A percentile compares a stretch with the other conserved stretches of the same genome.
phyloP scores from a whole-genome alignment of 2,113 vertebrate species.

The Corythornis vintsioides region DNA sequence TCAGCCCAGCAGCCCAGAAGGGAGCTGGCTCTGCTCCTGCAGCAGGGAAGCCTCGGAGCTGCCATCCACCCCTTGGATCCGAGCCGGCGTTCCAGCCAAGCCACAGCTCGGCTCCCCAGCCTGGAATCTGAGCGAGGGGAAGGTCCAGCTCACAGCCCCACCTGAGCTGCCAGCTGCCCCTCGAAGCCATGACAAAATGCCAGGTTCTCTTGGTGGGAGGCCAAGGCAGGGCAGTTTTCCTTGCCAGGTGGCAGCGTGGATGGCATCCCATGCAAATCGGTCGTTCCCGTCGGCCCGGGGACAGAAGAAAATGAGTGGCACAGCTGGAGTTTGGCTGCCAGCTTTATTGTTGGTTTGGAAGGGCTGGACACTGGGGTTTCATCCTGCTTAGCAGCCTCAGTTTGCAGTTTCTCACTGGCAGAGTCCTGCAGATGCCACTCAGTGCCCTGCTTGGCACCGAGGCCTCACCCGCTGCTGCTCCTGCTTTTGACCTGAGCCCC shows the following conservation, averaged over 20 bases:
- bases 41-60: neutral
- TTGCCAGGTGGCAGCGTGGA: constrained; percentile 13
- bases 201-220: constrained; percentile 26
- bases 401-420: neutral
- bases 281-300: neutral
- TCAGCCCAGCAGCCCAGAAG: constrained; percentile 59
- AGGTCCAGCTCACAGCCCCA: neutral
- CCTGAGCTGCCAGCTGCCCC: neutral
- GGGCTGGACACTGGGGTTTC: neutral
- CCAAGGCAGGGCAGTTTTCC: neutral
- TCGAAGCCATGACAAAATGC: constrained; percentile 32
- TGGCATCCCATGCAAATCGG: constrained; percentile 30
- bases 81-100: neutral
- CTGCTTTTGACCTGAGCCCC: neutral
- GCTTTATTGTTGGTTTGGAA: neutral
- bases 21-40: neutral
- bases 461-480: neutral
- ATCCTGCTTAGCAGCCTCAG: neutral
- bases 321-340: neutral
- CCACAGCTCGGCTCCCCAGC: neutral
- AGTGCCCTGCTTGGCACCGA: neutral
- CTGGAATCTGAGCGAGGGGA: constrained; percentile 22
- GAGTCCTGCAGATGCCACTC: neutral
- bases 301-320: neutral
- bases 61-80: neutral